These are phyloP conservation scores for Crepidodera aurea DNA, from an alignment of 2,888 invertebrate genomes.

Conservation along the genomic window DNA sequence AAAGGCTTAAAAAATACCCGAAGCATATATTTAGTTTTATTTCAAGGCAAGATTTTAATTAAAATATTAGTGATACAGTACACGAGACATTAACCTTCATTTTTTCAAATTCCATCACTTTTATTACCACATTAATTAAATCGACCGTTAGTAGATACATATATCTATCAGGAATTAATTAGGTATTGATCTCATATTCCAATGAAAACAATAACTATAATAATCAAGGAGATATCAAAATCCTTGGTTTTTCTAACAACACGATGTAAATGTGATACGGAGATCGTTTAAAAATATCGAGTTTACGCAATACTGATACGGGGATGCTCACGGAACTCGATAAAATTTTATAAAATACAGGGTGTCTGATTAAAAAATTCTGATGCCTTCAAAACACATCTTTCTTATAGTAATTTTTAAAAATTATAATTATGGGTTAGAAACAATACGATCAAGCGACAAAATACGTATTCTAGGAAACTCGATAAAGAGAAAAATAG, in stretches of 20 bases:
- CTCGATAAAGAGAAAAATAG: too few species aligned
- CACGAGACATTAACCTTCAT: conserved; percentile 5
- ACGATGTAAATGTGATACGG: conserved; percentile 15
- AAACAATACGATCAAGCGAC: too few species aligned
- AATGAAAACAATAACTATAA: conserved; percentile 20
- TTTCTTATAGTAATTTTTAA: too few species aligned
- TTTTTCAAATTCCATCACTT: conserved; percentile 9
- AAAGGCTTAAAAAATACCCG: too few species aligned
- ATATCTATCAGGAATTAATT: conserved; percentile 19
- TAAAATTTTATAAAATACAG: too few species aligned
- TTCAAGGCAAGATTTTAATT: neutral
- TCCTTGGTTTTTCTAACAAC: conserved; percentile 30
- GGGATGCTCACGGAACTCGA: too few species aligned
- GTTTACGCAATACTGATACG: conserved; percentile 25
- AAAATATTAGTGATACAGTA: neutral
- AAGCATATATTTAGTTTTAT: too few species aligned
- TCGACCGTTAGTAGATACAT: neutral
- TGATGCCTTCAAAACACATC: too few species aligned
- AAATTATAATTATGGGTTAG: too few species aligned
- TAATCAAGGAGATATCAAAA: conserved; percentile 20
- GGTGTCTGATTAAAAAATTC: too few species aligned
- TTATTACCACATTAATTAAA: conserved; percentile 10
- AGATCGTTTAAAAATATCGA: conserved; percentile 15
- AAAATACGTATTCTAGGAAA: too few species aligned
- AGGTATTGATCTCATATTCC: conserved; percentile 18